Evolutionary conservation across 1,140 invertebrate genomes (phyloP), one percentile per base, ranked within the genome.

Genomic region (Euschistus heros): DNA sequence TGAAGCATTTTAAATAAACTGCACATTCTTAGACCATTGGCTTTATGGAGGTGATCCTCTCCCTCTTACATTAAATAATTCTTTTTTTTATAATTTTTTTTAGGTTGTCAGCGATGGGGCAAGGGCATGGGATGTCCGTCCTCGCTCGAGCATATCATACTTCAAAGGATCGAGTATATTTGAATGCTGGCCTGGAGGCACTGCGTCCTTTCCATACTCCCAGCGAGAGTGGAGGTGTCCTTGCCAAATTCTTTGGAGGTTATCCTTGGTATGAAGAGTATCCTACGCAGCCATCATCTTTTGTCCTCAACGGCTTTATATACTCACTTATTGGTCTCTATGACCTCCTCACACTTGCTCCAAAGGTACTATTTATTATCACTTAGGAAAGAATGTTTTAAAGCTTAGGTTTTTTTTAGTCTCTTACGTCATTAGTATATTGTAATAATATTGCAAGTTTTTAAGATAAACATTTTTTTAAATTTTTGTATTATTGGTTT

Each of bases 241-340:
- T 87, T 62, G 89, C 94, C 0, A 79, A 83, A 55, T 94, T 91
- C 77, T 79, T 93, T 73, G 86, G 87, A 69, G 85, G 88, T 73
- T 62, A 70, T 18, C 75, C 79, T 18, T 94, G 92, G 92, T 99
- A 96, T 74, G 97, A 99, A 76, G 97, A 99, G 74, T 99, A 99
- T 76, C 97, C 97, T 6, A 98, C 97, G 0, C 86, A 83, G 42
- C 96, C 96, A 0, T 82, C 92, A 5, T 91, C 91, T 3, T 98
- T 96, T 77, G 95, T 99, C 10, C 83, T 99, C 2, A 99, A 99
- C 78, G 97, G 97, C 30, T 99, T 99, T 76, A 97, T 99, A 70
- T 99, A 97, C 77, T 94, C 96, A 0, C 80, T 99, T 1, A 83
- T 99, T 64, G 97, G 97, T 4, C 84, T 69, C 10, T 70, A 70